These are phyloP conservation scores for Bradysia coprophila DNA, from an alignment of 1,140 invertebrate species.

Conservation along the genomic window DNA sequence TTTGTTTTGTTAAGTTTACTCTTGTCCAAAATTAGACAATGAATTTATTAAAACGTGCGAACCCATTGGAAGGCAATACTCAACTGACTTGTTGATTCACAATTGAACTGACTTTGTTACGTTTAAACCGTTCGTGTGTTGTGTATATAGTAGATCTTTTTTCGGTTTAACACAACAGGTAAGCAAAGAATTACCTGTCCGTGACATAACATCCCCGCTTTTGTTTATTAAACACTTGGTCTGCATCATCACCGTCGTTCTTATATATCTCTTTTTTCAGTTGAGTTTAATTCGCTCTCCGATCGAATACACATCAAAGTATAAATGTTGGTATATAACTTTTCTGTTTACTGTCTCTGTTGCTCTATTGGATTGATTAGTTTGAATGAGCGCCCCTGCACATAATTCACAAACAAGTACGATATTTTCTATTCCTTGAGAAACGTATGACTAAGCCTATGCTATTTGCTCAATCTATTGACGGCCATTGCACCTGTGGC, in stretches of 20 bases:
- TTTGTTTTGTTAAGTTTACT: too few relatives aligned
- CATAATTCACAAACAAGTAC: neutral
- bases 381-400: neutral
- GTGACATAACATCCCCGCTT: neutral
- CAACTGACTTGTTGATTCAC: neutral
- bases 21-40: too few relatives aligned
- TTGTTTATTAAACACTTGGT: neutral
- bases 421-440: neutral
- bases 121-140: neutral
- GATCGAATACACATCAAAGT: too few relatives aligned
- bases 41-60: neutral
- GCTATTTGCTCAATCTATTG: too few relatives aligned
- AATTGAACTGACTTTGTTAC: neutral
- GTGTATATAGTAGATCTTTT: too few relatives aligned
- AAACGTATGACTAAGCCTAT: neutral
- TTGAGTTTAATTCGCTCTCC: too few relatives aligned
- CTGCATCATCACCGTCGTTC: too few relatives aligned
- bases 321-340: too few relatives aligned
- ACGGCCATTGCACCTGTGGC: neutral
- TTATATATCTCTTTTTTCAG: too few relatives aligned
- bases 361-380: neutral
- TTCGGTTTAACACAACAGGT: neutral
- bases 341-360: too few relatives aligned
- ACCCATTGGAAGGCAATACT: neutral
- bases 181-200: neutral